Base-by-base conservation (phyloP, 2,113 vertebrate genomes). In the Scophthalmus maximus region DNA sequence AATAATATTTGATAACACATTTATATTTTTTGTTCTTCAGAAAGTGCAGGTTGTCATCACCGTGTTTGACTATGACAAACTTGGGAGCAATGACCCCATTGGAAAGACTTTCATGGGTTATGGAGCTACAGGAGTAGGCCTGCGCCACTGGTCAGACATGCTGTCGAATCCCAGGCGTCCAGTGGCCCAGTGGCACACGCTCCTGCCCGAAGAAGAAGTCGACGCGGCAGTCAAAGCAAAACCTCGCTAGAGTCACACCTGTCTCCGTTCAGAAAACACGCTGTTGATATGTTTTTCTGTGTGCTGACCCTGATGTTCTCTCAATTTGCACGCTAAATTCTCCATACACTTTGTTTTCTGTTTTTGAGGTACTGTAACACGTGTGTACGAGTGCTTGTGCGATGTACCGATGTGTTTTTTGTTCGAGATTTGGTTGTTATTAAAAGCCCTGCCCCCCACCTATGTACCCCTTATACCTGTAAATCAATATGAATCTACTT, bases 71-170 rank as follows among this genome's bases (percentile, higher is more conserved):
- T 92, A 92, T 2, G 92, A 93, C 70, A 94, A 95, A 75, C 90
- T 94, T 18, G 93, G 94, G 27, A 94, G 94, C 80, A 94, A 95
- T 1, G 94, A 95, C 69, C 88, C 91, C 23, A 94, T 94, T 15
- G 95, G 95, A 50, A 94, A 94, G 85, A 88, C 92, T 77, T 95
- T 95, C 69, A 94, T 95, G 82, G 95, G 95, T 51, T 95, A 93
- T 6, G 94, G 94, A 20, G 94, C 94, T 26, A 93, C 94, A 6
- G 94, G 94, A 7, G 91, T 94, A 0, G 94, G 94, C 62, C 86
- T 95, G 60, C 93, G 94, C 26, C 95, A 95, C 63, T 95, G 95
- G 95, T 95, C 95, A 0, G 95, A 95, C 10, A 95, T 95, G 95
- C 73, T 95, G 55, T 93, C 95, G 26, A 95, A 95, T 68, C 95